These are phyloP conservation scores for Ctena decussata DNA, from an alignment of 2,888 invertebrate genomes.

Conservation along the genomic window DNA sequence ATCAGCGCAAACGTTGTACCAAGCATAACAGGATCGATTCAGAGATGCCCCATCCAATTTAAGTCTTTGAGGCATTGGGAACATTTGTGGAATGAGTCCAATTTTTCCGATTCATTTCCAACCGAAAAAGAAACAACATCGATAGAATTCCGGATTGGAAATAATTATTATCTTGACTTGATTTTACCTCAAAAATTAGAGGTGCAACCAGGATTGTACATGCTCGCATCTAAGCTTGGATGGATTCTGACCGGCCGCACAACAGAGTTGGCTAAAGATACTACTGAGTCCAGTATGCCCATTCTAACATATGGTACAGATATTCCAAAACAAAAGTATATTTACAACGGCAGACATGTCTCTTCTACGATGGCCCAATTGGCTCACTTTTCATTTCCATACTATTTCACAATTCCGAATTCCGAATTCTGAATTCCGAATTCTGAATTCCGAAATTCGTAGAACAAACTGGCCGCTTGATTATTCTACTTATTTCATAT, in stretches of 20 bases:
- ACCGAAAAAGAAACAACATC: neutral
- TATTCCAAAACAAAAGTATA: neutral
- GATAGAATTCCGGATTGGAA: neutral
- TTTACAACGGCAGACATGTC: neutral
- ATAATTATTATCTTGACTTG: conserved; percentile 15
- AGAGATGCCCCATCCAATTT: neutral
- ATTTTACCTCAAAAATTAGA: conserved; percentile 6
- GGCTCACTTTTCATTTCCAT: too few relatives aligned
- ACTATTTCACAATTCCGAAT: too few relatives aligned
- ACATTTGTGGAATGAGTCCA: too few relatives aligned
- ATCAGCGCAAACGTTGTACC: conserved; percentile 23
- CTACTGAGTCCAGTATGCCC: neutral
- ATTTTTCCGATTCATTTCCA: neutral
- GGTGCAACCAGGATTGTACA: conserved; percentile 10
- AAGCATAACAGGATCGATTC: neutral
- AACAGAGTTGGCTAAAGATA: neutral
- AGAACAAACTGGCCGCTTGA: too few relatives aligned
- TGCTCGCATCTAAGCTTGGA: conserved; percentile 11
- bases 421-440: too few relatives aligned
- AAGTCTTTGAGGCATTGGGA: neutral
- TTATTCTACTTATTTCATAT: too few relatives aligned
- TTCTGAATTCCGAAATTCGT: too few relatives aligned
- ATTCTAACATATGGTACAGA: neutral
- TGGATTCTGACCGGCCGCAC: conserved; percentile 16
- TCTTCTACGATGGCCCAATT: conserved; percentile 27